Conservation (phyloP, 2,113 vertebrate genomes). For the Halcyon senegalensis region DNA sequence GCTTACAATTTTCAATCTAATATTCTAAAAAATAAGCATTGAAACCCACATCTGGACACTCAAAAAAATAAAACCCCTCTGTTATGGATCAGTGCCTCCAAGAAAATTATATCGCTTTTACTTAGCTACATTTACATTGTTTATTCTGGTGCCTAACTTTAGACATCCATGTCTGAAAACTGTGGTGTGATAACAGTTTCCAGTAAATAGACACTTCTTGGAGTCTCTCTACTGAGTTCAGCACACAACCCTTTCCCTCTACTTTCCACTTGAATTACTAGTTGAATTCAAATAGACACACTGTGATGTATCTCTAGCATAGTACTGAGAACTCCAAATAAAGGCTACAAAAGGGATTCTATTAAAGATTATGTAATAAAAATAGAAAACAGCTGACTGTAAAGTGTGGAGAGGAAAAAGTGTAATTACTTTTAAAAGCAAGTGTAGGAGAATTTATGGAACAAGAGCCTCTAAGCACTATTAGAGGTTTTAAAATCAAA, state of each 20-base stretch:
- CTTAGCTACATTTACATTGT: background rate
- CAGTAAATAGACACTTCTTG: background rate
- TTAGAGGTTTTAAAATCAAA: background rate
- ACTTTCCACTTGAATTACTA: background rate
- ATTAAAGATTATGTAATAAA: background rate
- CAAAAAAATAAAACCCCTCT: background rate
- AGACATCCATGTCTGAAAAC: background rate
- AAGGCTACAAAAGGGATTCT: background rate
- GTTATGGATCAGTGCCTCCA: background rate
- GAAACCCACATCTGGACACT: background rate
- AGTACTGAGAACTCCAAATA: background rate
- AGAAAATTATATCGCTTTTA: accelerated
- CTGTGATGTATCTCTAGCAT: background rate
- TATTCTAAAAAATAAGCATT: background rate
- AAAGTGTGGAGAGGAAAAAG: background rate
- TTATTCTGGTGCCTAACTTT: background rate
- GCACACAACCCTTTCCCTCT: background rate
- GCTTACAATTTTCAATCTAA: background rate
- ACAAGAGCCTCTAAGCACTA: background rate
- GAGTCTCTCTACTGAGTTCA: background rate
- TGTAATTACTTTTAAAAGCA: background rate
- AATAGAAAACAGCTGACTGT: background rate
- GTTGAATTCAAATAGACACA: background rate
- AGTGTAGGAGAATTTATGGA: background rate
- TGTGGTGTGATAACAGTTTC: background rate